Evolutionary conservation across 2,888 invertebrate genomes (phyloP).

Genomic region (Tortricodes alternella): DNA sequence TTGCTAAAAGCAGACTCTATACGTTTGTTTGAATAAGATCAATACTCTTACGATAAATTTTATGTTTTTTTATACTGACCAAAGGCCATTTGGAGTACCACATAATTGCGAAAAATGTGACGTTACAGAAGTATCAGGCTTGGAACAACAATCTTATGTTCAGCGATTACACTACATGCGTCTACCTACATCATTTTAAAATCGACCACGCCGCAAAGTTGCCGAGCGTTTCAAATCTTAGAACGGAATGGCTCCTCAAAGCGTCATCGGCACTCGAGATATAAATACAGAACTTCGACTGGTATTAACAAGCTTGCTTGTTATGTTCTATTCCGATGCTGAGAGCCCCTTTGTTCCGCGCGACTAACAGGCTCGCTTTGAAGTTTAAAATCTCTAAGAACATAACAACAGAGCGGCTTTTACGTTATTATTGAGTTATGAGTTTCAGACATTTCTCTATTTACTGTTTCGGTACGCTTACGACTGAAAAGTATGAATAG

Average conservation of each 20-base stretch:
- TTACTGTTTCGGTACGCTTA: conserved; percentile 20
- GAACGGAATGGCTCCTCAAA: not conserved
- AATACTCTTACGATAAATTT: too few species aligned
- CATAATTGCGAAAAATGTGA: too few species aligned
- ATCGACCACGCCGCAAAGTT: not conserved
- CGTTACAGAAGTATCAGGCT: too few species aligned
- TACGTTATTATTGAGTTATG: conserved; percentile 25
- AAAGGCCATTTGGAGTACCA: too few species aligned
- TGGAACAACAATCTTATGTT: not conserved
- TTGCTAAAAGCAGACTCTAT: too few species aligned
- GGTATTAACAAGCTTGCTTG: conserved; percentile 61
- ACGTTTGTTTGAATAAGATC: too few species aligned
- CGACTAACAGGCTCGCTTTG: conserved; percentile 26
- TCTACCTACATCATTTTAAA: conserved; percentile 7
- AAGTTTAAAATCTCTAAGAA: conserved; percentile 17
- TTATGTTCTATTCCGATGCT: conserved; percentile 64
- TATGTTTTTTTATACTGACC: too few species aligned
- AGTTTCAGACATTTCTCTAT: conserved; percentile 22
- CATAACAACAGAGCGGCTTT: conserved; percentile 1
- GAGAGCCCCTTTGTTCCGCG: conserved; percentile 63
- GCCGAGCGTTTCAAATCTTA: conserved; percentile 25
- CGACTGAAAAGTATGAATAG: conserved; percentile 12
- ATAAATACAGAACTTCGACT: conserved; percentile 16
- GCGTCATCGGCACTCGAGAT: not conserved
- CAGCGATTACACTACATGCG: not conserved